phyloP scores from a whole-genome alignment of 2,797 vertebrate genomes.

The Jordanella pulchra region DNA sequence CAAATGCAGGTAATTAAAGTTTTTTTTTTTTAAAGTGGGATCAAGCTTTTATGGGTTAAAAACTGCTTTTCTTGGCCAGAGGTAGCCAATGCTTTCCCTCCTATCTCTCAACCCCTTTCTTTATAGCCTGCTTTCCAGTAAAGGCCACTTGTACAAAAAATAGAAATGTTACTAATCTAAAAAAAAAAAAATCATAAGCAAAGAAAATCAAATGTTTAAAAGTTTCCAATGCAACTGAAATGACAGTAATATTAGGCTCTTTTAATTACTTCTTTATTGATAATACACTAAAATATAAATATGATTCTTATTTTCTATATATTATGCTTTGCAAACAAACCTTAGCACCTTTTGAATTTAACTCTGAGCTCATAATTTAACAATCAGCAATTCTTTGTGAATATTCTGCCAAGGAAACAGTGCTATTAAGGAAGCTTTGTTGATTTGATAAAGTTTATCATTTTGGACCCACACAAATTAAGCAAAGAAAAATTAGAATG shows the following conservation, averaged over 20 bases:
- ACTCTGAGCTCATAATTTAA: background rate
- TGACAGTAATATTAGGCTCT: background rate
- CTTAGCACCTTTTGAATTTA: background rate
- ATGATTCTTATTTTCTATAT: background rate
- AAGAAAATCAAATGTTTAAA: background rate
- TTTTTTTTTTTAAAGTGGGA: background rate
- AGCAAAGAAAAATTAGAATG: slow-evolving; percentile 20
- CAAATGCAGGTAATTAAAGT: background rate
- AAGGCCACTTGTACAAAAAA: too few species aligned
- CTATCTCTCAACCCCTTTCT: too few species aligned
- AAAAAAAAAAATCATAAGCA: too few species aligned
- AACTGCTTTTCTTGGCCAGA: background rate
- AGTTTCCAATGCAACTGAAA: background rate
- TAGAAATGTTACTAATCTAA: too few species aligned
- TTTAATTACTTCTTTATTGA: too few species aligned
- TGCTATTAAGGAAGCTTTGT: background rate
- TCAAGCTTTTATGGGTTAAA: background rate
- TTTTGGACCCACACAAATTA: background rate
- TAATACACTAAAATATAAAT: background rate
- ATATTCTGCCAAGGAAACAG: background rate
- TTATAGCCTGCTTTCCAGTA: too few species aligned
- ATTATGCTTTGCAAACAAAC: background rate
- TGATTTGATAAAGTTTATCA: background rate
- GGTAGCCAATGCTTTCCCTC: too few species aligned
- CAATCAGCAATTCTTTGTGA: background rate